Percentiles rank a stretch among this genome's conserved stretches.
phyloP scores from a whole-genome alignment of 2,797 vertebrate species.

The Emydoidea blandingii region DNA sequence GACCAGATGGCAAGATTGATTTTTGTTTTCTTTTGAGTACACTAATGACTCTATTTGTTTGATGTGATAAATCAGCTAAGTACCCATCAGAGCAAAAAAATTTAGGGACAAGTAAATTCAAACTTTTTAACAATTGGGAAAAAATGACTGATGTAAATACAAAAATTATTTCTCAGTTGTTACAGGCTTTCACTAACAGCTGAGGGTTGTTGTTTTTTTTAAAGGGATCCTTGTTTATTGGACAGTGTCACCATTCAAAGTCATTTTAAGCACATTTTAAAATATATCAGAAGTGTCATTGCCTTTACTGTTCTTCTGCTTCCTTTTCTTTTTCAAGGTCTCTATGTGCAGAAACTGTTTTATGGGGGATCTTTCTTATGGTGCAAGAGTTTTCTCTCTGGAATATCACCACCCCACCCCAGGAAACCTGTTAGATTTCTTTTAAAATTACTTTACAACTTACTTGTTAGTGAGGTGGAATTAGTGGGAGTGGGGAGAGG shows the following conservation, averaged over 20 bases:
- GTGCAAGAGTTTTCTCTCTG: slow-evolving; percentile 32
- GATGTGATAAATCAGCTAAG: slow-evolving; percentile 39
- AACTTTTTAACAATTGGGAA: slow-evolving; percentile 1
- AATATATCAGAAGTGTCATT: neutral
- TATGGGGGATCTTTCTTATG: slow-evolving; percentile 13
- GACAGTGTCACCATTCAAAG: neutral
- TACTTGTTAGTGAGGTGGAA: slow-evolving; percentile 35
- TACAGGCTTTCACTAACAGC: neutral
- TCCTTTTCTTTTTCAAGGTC: slow-evolving; percentile 20
- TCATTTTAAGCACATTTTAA: slow-evolving; percentile 30
- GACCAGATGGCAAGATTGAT: slow-evolving; percentile 23
- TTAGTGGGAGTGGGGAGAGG: neutral
- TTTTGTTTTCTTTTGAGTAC: neutral
- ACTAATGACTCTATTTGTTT: neutral
- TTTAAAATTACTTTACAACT: slow-evolving; percentile 56
- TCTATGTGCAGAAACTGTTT: slow-evolving; percentile 18
- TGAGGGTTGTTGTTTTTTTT: neutral
- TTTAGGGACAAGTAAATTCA: slow-evolving; percentile 16
- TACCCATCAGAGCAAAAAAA: slow-evolving; percentile 17
- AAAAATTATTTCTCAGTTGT: neutral
- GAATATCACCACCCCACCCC: neutral
- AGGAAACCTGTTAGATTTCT: slow-evolving; percentile 37
- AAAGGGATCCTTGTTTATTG: neutral
- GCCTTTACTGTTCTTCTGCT: neutral
- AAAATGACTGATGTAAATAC: neutral